These are phyloP conservation scores for Apis cerana DNA, from an alignment of 1,140 invertebrate genomes.

Conservation along the genomic window DNA sequence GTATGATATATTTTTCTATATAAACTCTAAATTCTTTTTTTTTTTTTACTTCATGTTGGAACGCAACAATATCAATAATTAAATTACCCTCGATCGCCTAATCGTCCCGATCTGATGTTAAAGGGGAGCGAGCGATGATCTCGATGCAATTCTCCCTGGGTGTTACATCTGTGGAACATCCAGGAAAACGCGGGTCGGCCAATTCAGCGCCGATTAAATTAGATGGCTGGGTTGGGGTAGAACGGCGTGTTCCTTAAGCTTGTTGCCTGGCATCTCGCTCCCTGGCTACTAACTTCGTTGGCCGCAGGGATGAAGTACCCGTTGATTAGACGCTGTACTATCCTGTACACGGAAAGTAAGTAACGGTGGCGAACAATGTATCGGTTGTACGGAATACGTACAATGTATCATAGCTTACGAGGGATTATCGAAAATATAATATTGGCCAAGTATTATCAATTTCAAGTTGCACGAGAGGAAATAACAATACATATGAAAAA, in stretches of 20 bases:
- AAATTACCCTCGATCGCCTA: not conserved
- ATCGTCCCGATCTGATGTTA: constrained; percentile 9
- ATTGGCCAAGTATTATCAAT: no score
- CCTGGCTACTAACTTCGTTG: constrained; percentile 55
- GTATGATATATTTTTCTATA: no score
- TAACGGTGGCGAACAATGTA: no score
- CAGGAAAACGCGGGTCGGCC: constrained; percentile 42
- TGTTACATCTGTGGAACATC: constrained; percentile 19
- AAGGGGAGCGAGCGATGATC: not conserved
- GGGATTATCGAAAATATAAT: no score
- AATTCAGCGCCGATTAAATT: constrained; percentile 61
- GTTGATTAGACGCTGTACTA: constrained; percentile 56
- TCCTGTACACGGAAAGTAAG: no score
- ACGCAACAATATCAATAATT: no score
- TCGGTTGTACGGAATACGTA: no score
- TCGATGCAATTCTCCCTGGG: constrained; percentile 10
- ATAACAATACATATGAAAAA: no score
- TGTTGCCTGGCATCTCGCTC: constrained; percentile 53
- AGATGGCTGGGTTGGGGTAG: constrained; percentile 30
- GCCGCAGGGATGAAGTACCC: constrained; percentile 59
- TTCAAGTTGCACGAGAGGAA: no score
- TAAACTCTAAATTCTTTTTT: no score
- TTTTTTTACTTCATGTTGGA: no score
- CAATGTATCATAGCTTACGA: no score
- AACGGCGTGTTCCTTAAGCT: constrained; percentile 51